Evolutionary conservation across 2,113 vertebrate genomes (phyloP).

Genomic region (Jaculus jaculus): DNA sequence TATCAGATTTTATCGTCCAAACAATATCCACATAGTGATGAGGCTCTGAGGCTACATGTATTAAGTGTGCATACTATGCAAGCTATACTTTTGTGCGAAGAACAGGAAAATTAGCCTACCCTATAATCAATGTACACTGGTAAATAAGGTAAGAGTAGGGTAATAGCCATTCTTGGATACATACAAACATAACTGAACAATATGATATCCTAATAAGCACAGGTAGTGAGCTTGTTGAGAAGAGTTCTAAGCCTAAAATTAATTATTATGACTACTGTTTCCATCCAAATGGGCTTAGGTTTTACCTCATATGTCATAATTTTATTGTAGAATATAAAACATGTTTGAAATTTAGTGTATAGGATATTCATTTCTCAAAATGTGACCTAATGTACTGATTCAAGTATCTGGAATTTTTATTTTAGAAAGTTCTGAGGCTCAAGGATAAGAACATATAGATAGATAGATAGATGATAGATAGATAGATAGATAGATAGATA

Average conservation of each 20-base stretch:
- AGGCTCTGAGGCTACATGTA: not conserved
- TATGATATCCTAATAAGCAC: not conserved
- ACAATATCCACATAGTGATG: not conserved
- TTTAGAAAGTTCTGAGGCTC: not conserved
- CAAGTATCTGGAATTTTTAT: not conserved
- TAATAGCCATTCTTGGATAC: not conserved
- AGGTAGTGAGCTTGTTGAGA: not conserved
- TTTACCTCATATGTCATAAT: not conserved
- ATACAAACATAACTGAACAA: too few relatives aligned
- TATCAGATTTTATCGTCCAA: not conserved
- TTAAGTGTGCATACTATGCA: not conserved
- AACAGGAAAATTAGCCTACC: too few relatives aligned
- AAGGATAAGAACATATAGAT: too few relatives aligned
- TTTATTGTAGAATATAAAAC: not conserved
- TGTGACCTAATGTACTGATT: not conserved
- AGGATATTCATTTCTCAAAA: not conserved
- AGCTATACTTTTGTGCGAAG: not conserved
- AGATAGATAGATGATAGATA: too few relatives aligned
- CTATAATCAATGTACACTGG: not conserved
- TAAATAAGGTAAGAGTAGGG: not conserved
- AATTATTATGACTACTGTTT: not conserved
- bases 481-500: not conserved
- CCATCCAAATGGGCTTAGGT: not conserved
- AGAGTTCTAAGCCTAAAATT: not conserved
- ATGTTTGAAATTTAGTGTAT: not conserved